Evolutionary conservation across 2,888 invertebrate species (phyloP).

Genomic region (Apotomis betuletana): DNA sequence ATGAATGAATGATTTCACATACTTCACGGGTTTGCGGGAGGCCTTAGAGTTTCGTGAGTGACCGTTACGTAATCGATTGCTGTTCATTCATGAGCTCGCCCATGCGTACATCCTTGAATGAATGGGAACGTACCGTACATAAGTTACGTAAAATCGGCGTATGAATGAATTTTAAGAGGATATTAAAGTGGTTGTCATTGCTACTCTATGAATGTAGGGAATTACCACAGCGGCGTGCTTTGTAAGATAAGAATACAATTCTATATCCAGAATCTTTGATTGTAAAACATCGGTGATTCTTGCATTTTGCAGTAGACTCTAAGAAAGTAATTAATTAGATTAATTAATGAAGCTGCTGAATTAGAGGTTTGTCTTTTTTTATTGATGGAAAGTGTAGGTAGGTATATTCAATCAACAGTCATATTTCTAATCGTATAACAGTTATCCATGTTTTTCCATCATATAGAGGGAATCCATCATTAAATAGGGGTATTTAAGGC

Average conservation of each 20-base stretch:
- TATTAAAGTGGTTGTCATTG: slow-evolving; percentile 25
- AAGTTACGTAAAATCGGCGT: slow-evolving; percentile 10
- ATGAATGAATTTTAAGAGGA: slow-evolving; percentile 20
- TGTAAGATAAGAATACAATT: background rate
- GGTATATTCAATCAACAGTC: too few relatives aligned
- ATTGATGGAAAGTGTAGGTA: too few relatives aligned
- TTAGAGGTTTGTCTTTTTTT: too few relatives aligned
- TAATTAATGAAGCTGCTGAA: too few relatives aligned
- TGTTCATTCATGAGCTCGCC: slow-evolving; percentile 33
- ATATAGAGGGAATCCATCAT: too few relatives aligned
- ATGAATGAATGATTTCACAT: slow-evolving; percentile 32
- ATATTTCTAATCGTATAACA: too few relatives aligned
- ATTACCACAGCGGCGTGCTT: slow-evolving; percentile 11
- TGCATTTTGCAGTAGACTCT: too few relatives aligned
- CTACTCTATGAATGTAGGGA: slow-evolving; percentile 11
- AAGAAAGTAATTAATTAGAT: too few relatives aligned
- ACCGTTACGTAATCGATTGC: slow-evolving; percentile 41
- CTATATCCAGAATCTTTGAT: too few relatives aligned
- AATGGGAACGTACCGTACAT: slow-evolving; percentile 17
- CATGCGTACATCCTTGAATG: slow-evolving; percentile 35
- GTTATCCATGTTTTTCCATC: too few relatives aligned
- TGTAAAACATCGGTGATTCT: too few relatives aligned
- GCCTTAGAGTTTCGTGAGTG: slow-evolving; percentile 34
- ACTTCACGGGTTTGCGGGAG: slow-evolving; percentile 36
- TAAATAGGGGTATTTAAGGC: too few relatives aligned